Conservation (phyloP, 2,113 vertebrate species). For the Hucho hucho region DNA sequence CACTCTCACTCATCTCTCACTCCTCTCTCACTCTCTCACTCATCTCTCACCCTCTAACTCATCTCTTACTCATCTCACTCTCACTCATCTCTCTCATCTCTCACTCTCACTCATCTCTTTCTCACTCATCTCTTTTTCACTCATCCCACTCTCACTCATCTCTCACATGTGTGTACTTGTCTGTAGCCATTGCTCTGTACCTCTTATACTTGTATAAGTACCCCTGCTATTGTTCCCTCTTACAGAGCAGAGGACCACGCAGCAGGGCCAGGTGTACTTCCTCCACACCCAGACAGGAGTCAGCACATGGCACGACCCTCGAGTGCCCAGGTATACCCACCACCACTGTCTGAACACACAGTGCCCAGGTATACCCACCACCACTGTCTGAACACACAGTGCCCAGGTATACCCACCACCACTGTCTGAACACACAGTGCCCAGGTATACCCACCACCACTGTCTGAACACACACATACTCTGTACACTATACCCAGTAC, state of each 20-base stretch:
- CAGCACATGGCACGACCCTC: conserved; percentile 94
- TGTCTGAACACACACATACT: conserved; percentile 6
- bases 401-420: too few relatives aligned
- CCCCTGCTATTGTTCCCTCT: conserved; percentile 4
- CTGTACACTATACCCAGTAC: neutral
- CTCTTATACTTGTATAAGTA: neutral
- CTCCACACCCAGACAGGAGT: conserved; percentile 95
- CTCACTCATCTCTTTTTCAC: too few relatives aligned
- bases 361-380: conserved; percentile 81
- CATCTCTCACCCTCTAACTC: neutral
- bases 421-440: too few relatives aligned
- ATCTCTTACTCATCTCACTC: neutral
- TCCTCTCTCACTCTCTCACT: neutral
- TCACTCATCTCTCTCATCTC: too few relatives aligned
- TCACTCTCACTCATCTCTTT: too few relatives aligned
- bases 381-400: conserved; percentile 20
- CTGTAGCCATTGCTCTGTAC: conserved; percentile 13
- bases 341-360: conserved; percentile 1
- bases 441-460: too few relatives aligned
- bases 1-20: neutral
- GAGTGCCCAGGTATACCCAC: conserved; percentile 84
- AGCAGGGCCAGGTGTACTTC: conserved; percentile 95
- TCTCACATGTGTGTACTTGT: neutral
- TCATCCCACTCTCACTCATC: neutral
- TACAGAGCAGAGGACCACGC: conserved; percentile 93